Percentiles rank a stretch among this genome's conserved stretches.
These are phyloP conservation scores for Omphaloscelis lunosa DNA, from an alignment of 2,888 invertebrate genomes.

Conservation along the genomic window DNA sequence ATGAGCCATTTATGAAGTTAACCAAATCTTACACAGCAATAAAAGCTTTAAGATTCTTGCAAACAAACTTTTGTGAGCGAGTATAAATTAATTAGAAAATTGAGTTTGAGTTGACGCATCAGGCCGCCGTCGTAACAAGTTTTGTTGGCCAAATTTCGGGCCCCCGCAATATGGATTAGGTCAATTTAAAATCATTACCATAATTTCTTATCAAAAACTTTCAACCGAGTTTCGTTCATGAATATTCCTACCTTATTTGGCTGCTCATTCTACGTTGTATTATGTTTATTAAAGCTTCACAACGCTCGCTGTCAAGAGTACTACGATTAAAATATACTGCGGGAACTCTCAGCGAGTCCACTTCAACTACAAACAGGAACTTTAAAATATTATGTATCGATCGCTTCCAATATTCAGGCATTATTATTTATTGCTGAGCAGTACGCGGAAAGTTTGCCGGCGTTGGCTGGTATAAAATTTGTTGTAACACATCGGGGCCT, in stretches of 20 bases:
- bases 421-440: conserved; percentile 83
- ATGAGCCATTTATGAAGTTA: conserved; percentile 53
- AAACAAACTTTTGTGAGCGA: conserved; percentile 75
- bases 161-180: conserved; percentile 84
- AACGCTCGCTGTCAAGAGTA: conserved; percentile 59
- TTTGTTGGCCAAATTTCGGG: conserved; percentile 76
- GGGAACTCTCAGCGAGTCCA: conserved; percentile 47
- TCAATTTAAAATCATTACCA: conserved; percentile 87
- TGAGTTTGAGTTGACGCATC: conserved; percentile 77
- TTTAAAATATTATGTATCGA: conserved; percentile 78
- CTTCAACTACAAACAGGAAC: conserved; percentile 72
- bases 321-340: conserved; percentile 55
- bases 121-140: conserved; percentile 77
- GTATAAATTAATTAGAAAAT: conserved; percentile 83
- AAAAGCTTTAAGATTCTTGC: conserved; percentile 72
- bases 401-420: conserved; percentile 76
- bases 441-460: conserved; percentile 78
- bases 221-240: conserved; percentile 79
- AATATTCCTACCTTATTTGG: conserved; percentile 81
- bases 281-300: conserved; percentile 71
- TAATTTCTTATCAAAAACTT: conserved; percentile 86
- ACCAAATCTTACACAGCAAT: conserved; percentile 66
- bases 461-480: conserved; percentile 80
- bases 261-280: conserved; percentile 74
- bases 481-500: conserved; percentile 76